A percentile compares a stretch with the other conserved stretches of the same genome.
These are phyloP conservation scores for Microtus richardsoni DNA, from an alignment of 2,113 vertebrate species.

Conservation along the genomic window DNA sequence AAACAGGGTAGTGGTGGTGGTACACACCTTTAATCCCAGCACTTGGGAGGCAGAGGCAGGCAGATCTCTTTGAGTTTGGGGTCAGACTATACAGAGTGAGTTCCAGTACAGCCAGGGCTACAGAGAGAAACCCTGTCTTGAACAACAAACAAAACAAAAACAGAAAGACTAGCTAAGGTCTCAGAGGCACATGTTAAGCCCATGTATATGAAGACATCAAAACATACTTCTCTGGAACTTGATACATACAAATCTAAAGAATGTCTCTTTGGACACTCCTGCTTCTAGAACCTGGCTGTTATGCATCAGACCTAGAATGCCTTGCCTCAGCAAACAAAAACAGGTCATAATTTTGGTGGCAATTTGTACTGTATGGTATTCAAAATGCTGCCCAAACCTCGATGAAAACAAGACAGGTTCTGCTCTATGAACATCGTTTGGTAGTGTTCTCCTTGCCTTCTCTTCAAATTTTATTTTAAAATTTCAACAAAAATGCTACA, in stretches of 20 bases:
- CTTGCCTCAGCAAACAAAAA: neutral
- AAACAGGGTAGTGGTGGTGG: accelerated
- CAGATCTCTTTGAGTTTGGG: neutral
- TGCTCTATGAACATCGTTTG: neutral
- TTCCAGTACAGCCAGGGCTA: neutral
- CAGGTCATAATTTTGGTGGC: neutral
- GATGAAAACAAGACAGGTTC: neutral
- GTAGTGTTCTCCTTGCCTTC: neutral
- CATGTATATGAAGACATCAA: neutral
- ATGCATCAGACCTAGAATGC: neutral
- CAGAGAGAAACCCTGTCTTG: too few species aligned
- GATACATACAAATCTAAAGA: neutral
- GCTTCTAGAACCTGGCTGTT: neutral
- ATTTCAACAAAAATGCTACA: neutral
- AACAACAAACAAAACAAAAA: too few species aligned
- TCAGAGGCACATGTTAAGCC: neutral
- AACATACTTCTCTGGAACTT: neutral
- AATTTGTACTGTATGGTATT: neutral
- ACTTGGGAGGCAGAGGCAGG: neutral
- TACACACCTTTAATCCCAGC: neutral
- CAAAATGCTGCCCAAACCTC: neutral
- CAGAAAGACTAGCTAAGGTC: too few species aligned
- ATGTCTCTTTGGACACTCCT: neutral
- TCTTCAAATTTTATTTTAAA: neutral
- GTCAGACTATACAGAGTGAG: neutral